Percentiles rank a stretch among this genome's conserved stretches.
Evolutionary conservation across 2,888 invertebrate genomes (phyloP).

Genomic region (Drosophila phalerata): DNA sequence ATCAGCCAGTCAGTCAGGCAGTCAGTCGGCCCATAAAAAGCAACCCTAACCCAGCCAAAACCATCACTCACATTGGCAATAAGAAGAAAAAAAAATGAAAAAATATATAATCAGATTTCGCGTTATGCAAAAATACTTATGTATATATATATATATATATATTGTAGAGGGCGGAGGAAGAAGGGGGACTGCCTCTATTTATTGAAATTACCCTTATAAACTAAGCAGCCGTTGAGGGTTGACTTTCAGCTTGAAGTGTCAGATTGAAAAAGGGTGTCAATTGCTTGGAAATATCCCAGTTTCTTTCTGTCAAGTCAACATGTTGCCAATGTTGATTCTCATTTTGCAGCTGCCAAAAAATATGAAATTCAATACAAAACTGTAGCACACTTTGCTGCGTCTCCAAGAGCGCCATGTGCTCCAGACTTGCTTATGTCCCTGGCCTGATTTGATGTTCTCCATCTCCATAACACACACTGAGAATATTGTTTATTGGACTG

Average conservation of each 20-base stretch:
- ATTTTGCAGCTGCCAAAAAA: conserved; percentile 62
- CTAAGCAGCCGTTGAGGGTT: conserved; percentile 52
- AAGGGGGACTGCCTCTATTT: conserved; percentile 55
- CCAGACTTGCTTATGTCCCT: conserved; percentile 13
- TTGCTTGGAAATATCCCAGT: conserved; percentile 65
- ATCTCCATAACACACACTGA: conserved; percentile 5
- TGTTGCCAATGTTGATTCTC: conserved; percentile 72
- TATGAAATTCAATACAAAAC: conserved; percentile 62
- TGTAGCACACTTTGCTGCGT: conserved; percentile 44
- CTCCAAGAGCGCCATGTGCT: conserved; percentile 21
- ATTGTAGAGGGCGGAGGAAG: conserved; percentile 9
- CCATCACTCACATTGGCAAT: conserved; percentile 42
- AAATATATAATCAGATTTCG: conserved; percentile 67
- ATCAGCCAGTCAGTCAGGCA: conserved; percentile 13
- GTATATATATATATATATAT: conserved; percentile 8
- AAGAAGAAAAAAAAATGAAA: conserved; percentile 24
- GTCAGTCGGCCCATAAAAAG: conserved; percentile 19
- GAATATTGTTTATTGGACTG: conserved; percentile 26
- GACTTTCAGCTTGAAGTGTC: conserved; percentile 57
- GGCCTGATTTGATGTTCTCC: conserved; percentile 29
- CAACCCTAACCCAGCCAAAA: conserved; percentile 34
- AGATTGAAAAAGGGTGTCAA: conserved; percentile 76
- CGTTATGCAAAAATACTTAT: conserved; percentile 64
- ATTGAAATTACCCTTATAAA: conserved; percentile 79
- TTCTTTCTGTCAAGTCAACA: conserved; percentile 81